Conservation (phyloP, 2,888 invertebrate genomes). For the Nematopogon swammerdamellus region DNA sequence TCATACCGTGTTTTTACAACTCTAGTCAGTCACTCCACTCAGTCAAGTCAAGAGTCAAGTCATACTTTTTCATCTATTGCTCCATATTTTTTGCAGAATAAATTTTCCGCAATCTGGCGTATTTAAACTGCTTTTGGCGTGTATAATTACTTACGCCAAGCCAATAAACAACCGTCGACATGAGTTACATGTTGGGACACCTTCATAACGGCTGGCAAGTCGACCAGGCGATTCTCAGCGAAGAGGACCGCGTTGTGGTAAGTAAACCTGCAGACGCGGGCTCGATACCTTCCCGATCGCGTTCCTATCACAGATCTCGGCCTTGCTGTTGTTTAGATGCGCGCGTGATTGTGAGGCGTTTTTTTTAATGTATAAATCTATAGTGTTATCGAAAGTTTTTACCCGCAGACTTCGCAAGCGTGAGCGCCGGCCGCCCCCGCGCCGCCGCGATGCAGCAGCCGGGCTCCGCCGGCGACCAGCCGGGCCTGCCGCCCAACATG, state of each 20-base stretch:
- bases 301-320: no score
- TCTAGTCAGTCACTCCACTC: no score
- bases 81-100: no score
- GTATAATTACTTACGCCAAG: no score
- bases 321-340: not conserved
- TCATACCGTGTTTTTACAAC: no score
- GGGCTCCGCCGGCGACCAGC: constrained; percentile 40
- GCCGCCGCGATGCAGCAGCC: constrained; percentile 9
- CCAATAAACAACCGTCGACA: constrained; percentile 34
- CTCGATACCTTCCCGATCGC: no score
- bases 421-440: constrained; percentile 4
- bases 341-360: not conserved
- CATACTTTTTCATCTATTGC: no score
- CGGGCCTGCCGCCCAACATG: constrained; percentile 62
- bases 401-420: not conserved
- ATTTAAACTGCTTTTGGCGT: no score
- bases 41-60: no score
- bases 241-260: constrained; percentile 97
- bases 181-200: constrained; percentile 99
- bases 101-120: no score
- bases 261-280: no score
- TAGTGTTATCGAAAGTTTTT: constrained; percentile 1
- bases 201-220: constrained; percentile 99
- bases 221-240: constrained; percentile 97
- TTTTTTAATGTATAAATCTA: no score